A percentile compares a stretch with the other conserved stretches of the same genome.
Conservation (phyloP, 1,140 invertebrate species). For the Asobara japonica region DNA sequence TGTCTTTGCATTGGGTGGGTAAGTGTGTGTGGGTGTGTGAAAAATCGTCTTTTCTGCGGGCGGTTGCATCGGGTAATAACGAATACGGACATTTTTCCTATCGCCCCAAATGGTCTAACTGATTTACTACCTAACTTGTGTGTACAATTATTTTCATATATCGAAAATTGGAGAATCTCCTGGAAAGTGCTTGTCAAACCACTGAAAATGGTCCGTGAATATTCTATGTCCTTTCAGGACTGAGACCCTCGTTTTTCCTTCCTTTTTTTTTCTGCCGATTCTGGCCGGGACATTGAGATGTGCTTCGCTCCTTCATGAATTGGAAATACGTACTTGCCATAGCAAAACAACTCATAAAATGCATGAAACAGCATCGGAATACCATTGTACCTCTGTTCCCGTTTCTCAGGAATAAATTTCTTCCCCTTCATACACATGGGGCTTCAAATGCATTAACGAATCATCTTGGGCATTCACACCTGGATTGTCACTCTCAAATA, state of each 20-base stretch:
- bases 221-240: neutral
- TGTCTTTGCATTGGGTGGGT: too few species aligned
- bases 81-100: too few species aligned
- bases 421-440: conserved; percentile 34
- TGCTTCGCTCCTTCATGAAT: conserved; percentile 56
- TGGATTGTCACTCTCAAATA: too few species aligned
- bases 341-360: conserved; percentile 60
- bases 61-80: too few species aligned
- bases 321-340: conserved; percentile 56
- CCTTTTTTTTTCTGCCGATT: conserved; percentile 14
- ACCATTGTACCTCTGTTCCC: conserved; percentile 20
- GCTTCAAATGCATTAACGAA: neutral
- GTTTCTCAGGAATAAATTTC: neutral
- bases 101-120: too few species aligned
- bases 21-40: too few species aligned
- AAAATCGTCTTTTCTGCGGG: too few species aligned
- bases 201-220: neutral
- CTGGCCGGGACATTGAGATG: neutral
- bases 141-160: too few species aligned
- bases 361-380: conserved; percentile 49
- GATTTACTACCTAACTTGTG: too few species aligned
- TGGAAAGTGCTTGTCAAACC: too few species aligned
- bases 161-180: too few species aligned
- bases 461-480: too few species aligned
- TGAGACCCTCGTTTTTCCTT: neutral